Evolutionary conservation across 2,113 vertebrate species (phyloP).

Genomic region (Hypomesus transpacificus): DNA sequence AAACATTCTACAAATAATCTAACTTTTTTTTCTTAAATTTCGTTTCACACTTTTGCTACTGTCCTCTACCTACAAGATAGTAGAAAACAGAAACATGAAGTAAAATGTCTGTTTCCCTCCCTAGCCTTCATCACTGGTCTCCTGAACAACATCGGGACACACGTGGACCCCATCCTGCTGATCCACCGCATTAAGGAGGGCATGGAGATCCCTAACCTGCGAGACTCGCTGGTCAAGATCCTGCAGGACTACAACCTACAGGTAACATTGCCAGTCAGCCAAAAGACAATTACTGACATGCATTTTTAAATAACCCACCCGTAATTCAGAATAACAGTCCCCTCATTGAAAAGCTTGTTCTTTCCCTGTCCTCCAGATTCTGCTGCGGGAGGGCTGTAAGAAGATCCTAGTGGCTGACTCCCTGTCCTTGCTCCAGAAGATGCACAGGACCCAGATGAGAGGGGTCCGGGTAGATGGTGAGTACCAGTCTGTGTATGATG

Average conservation of each 20-base stretch:
- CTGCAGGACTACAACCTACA: conserved; percentile 98
- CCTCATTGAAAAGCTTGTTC: neutral
- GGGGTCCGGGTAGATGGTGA: conserved; percentile 88
- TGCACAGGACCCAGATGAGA: conserved; percentile 94
- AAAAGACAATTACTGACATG: neutral
- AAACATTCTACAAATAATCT: no score
- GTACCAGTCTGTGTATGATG: conserved; percentile 7
- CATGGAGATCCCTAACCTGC: conserved; percentile 97
- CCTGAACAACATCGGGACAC: conserved; percentile 96
- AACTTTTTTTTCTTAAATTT: neutral
- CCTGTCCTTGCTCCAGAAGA: conserved; percentile 90
- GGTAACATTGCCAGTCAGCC: conserved; percentile 59
- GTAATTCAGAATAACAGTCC: neutral
- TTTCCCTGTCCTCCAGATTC: conserved; percentile 73
- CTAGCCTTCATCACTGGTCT: conserved; percentile 97
- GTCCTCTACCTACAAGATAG: neutral
- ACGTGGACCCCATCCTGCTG: conserved; percentile 94
- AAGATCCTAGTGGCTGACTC: conserved; percentile 97
- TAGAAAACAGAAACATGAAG: neutral
- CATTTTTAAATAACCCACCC: neutral
- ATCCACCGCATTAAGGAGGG: conserved; percentile 97
- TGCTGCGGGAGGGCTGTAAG: conserved; percentile 94
- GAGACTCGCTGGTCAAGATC: conserved; percentile 97
- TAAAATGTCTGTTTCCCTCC: neutral
- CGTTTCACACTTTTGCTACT: neutral